Conservation (phyloP, 2,113 vertebrate genomes). For the Scomber scombrus region DNA sequence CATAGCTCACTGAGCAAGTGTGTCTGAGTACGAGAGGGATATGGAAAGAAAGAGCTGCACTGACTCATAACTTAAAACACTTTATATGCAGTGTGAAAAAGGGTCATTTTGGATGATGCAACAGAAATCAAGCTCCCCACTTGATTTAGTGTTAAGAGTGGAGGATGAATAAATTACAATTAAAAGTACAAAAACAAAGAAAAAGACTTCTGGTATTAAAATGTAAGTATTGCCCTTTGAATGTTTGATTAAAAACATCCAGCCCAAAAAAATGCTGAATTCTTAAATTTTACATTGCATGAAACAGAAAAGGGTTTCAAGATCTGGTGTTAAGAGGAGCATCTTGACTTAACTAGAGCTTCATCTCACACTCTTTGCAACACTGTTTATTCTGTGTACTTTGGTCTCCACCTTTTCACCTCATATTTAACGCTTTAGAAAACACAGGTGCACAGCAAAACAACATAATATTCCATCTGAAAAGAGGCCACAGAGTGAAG, state of each 20-base stretch:
- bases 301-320: conserved; percentile 1
- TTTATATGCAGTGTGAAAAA: background rate
- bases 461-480: conserved; percentile 6
- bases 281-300: conserved; percentile 8
- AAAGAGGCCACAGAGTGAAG: background rate
- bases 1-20: conserved; percentile 6
- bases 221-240: background rate
- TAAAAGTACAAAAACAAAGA: background rate
- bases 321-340: background rate
- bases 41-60: background rate
- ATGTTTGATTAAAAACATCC: background rate
- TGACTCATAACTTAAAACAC: background rate
- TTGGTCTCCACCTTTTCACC: conserved; percentile 32
- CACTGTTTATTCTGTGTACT: conserved; percentile 1
- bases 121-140: conserved; percentile 8
- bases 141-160: background rate
- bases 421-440: conserved; percentile 10
- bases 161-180: background rate
- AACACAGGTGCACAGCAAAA: conserved; percentile 2
- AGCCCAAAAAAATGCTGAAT: background rate
- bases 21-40: too few relatives aligned
- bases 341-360: conserved; percentile 9
- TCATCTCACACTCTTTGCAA: background rate
- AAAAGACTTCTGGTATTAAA: background rate
- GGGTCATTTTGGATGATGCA: background rate